Conservation (phyloP, 2,888 invertebrate species). For the Calephelis perditalis region DNA sequence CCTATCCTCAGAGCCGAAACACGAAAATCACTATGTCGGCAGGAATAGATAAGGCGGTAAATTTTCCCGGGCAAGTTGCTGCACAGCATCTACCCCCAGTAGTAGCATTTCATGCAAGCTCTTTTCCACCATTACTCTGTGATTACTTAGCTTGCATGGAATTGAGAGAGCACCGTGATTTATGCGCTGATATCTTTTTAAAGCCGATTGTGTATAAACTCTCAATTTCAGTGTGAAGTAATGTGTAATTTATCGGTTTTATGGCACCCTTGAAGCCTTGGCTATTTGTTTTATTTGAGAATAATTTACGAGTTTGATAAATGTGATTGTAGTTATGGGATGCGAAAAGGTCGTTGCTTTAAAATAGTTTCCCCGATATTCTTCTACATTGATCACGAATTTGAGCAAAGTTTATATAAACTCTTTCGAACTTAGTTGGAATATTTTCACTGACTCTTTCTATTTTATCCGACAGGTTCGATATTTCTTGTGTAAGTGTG, state of each 20-base stretch:
- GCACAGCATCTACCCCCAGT: no score
- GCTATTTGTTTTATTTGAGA: constrained; percentile 8
- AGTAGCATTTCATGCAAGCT: background rate
- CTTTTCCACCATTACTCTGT: constrained; percentile 22
- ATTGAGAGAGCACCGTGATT: constrained; percentile 34
- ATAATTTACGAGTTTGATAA: background rate
- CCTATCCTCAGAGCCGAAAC: no score
- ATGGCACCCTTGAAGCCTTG: constrained; percentile 12
- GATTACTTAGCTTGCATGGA: constrained; percentile 30
- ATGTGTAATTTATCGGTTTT: constrained; percentile 26
- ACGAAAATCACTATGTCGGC: no score
- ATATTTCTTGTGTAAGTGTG: no score
- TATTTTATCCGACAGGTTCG: no score
- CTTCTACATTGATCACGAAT: no score
- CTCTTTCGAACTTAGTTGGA: no score
- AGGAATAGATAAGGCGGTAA: no score
- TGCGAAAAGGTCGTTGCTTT: background rate
- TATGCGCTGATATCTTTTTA: constrained; percentile 34
- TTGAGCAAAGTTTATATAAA: no score
- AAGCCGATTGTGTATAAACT: constrained; percentile 33
- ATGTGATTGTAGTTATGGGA: background rate
- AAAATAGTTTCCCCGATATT: no score
- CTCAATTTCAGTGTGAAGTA: constrained; percentile 30
- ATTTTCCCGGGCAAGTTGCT: no score
- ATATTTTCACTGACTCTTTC: no score